Evolutionary conservation across 1,140 invertebrate genomes (phyloP), one percentile per base, ranked within the genome.

Genomic region (Gryon sp.): DNA sequence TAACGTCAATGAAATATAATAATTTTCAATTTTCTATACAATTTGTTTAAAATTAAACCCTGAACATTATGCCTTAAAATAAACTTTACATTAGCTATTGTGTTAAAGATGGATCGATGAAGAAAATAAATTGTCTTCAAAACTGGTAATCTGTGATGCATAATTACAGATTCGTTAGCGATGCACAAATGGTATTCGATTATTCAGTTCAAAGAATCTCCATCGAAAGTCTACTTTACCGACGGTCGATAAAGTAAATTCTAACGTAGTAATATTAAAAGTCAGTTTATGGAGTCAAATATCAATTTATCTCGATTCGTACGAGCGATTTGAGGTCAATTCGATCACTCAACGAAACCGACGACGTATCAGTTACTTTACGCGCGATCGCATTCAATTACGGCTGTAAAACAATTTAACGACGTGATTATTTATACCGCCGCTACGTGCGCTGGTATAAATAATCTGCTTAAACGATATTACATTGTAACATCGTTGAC

Each of bases 351-450:
- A 8, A 30, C 28, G 52, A 45, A 38, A 50, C 50, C 48, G 50
- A 80, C 20, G 69, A 50, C 38, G 46, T 76, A 80, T 80, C 68
- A 53, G 76, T 74, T 52, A 57, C 53, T 65, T 57, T 46, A 20
- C 73, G 59, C 65, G 45, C 74, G 52, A 76, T 76, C 65, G 40
- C 60, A 53, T 66, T 65, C 65, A 70, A 70, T 76, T 70, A 76
- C 46, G 45, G 38, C 28, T 76, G 74, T 76, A 73, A 68, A 78
- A 73, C 57, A 73, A 60, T 78, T 73, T 57, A 73, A 78, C 76
- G 57, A 46, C 52, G 50, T 48, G 53, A 75, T 75, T 52, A 75
- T 66, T 75, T 68, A 60, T 68, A 36, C 20, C 45, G 18, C 50
- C 14, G 30, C 20, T 53, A 38, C 36, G 20, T 30, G 34, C 16